phyloP scores from a whole-genome alignment of 2,888 invertebrate species.

The Volucella inflata region DNA sequence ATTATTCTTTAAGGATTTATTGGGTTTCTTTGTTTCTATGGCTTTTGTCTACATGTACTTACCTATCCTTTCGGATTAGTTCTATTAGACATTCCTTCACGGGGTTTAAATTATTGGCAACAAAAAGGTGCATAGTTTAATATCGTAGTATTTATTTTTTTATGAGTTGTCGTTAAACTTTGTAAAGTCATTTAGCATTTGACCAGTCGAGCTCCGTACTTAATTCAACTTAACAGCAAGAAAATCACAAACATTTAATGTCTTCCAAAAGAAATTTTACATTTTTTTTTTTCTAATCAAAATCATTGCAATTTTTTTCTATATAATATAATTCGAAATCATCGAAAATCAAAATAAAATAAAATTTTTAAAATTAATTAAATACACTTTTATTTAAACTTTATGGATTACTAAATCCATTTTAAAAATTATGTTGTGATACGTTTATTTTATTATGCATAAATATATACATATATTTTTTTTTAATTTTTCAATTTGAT shows the following conservation, averaged over 20 bases:
- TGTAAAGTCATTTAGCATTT: constrained; percentile 62
- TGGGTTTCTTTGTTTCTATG: too few relatives aligned
- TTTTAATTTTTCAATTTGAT: constrained; percentile 19
- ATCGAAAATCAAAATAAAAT: constrained; percentile 32
- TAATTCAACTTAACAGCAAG: constrained; percentile 33
- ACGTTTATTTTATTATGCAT: constrained; percentile 47
- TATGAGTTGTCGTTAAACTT: constrained; percentile 20
- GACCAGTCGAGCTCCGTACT: background rate
- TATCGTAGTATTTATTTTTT: too few relatives aligned
- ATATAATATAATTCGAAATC: background rate
- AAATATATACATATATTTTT: constrained; percentile 19
- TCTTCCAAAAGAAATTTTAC: constrained; percentile 63
- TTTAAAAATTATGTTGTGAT: constrained; percentile 63
- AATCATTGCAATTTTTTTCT: constrained; percentile 45
- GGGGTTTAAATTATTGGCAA: too few relatives aligned
- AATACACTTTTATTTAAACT: constrained; percentile 16
- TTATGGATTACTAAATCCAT: constrained; percentile 3
- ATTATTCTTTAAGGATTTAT: too few relatives aligned
- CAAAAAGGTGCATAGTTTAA: too few relatives aligned
- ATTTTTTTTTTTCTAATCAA: constrained; percentile 34
- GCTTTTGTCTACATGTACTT: too few relatives aligned
- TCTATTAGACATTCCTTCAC: too few relatives aligned
- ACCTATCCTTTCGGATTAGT: too few relatives aligned
- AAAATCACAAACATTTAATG: constrained; percentile 66
- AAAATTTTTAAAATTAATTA: constrained; percentile 13